These are phyloP conservation scores for Drosophila nigrodunni DNA, from an alignment of 1,140 invertebrate species.

Conservation along the genomic window DNA sequence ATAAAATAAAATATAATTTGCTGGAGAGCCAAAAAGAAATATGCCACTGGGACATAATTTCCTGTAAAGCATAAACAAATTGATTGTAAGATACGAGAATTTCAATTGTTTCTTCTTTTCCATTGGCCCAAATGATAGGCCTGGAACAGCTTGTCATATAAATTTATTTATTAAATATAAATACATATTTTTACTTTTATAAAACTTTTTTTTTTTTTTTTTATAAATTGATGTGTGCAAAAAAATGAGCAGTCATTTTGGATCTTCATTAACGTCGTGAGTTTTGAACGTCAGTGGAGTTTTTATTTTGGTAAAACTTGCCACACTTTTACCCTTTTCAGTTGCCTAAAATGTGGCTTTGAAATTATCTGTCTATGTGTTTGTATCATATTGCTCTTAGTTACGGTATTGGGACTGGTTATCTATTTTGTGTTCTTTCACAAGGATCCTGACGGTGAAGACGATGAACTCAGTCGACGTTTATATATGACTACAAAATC, in stretches of 20 bases:
- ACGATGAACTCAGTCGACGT: no score
- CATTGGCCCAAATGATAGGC: neutral
- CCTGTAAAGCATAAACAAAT: conserved; percentile 22
- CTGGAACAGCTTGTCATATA: neutral
- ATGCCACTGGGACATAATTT: conserved; percentile 50
- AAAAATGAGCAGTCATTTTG: conserved; percentile 2
- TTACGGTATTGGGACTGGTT: no score
- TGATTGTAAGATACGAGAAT: conserved; percentile 33
- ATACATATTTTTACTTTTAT: neutral
- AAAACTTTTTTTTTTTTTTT: neutral
- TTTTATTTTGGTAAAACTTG: neutral
- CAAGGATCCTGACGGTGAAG: no score
- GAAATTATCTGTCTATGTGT: no score
- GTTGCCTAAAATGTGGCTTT: neutral
- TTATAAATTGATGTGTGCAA: neutral
- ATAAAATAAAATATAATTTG: conserved; percentile 75
- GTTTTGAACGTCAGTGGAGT: neutral
- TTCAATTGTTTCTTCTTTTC: conserved; percentile 26
- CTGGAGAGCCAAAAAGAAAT: conserved; percentile 51
- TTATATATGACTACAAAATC: no score
- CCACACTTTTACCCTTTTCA: neutral
- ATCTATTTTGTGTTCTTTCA: no score
- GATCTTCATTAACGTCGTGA: conserved; percentile 26
- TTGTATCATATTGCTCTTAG: no score
- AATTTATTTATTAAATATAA: neutral